A percentile compares a stretch with the other conserved stretches of the same genome.
These are phyloP conservation scores for Magallana gigas DNA, from an alignment of 1,140 invertebrate genomes.

Conservation along the genomic window DNA sequence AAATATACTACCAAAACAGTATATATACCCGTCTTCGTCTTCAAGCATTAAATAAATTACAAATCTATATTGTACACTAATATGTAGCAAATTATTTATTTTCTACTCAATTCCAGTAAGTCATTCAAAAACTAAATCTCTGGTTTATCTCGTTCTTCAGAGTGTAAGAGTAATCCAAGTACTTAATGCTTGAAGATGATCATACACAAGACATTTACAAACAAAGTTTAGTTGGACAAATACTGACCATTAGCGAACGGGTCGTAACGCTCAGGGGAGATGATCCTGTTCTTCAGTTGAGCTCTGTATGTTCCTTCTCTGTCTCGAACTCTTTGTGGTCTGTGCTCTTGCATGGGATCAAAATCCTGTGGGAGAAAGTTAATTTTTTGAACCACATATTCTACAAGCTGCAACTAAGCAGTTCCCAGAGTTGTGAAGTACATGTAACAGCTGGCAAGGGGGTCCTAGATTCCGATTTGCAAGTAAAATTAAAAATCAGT, in stretches of 20 bases:
- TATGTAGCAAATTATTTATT: background rate
- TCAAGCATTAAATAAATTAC: slow-evolving; percentile 18
- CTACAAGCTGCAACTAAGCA: too few species aligned
- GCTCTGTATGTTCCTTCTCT: slow-evolving; percentile 97
- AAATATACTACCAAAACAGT: background rate
- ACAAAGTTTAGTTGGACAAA: slow-evolving; percentile 5
- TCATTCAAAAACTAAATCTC: too few species aligned
- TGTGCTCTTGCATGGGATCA: slow-evolving; percentile 97
- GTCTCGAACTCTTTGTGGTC: slow-evolving; percentile 91
- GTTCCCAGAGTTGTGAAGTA: too few species aligned
- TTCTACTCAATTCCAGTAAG: background rate
- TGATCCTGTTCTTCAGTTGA: slow-evolving; percentile 89
- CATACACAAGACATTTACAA: background rate
- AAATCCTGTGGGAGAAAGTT: slow-evolving; percentile 85
- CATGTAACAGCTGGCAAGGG: too few species aligned
- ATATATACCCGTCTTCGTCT: background rate
- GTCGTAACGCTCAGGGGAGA: slow-evolving; percentile 96
- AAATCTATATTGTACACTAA: background rate
- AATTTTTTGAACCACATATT: too few species aligned
- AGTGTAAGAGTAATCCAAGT: background rate
- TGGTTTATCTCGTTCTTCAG: too few species aligned
- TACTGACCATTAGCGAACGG: slow-evolving; percentile 97
- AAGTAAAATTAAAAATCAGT: too few species aligned
- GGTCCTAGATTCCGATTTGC: too few species aligned
- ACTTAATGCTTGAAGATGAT: background rate